Evolutionary conservation across 2,888 invertebrate species (phyloP), one percentile per base, ranked within the genome.

Genomic region (Ceratothoa steindachneri): DNA sequence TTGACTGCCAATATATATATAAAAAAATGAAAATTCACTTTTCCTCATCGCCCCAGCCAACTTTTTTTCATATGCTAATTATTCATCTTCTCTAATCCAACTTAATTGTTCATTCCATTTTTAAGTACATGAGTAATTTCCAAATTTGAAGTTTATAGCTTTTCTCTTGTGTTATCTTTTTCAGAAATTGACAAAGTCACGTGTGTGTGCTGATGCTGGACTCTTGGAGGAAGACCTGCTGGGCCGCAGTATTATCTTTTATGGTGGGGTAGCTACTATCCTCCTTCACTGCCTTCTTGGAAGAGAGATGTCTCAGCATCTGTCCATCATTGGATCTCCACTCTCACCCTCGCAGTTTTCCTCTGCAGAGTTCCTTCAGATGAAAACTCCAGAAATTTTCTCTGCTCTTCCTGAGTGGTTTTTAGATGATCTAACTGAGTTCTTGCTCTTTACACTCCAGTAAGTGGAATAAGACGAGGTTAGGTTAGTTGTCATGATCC

Each of bases 401-500:
- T 89, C 91, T 71, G 93, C 96, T 82, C 88, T 95, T 83, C 98
- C 98, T 53, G 97, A 98, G 87, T 97, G 96, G 92, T 94, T 95
- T 85, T 90, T 98, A 81, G 98, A 98, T 85, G 97, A 98, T 84
- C 91, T 97, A 81, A 95, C 97, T 12, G 97, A 98, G 85, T 95
- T 97, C 85, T 88, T 97, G 82, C 88, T 96, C 31, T 96, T 97
- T 84, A 90, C 93, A 2, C 88, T 97, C 82, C 95, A 95, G 93
- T 94, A 86, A 91, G 93, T 90, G 77, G 3, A 68, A n/a, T n/a
- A n/a, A n/a, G n/a, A n/a, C n/a, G n/a, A n/a, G n/a, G n/a, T n/a
- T 67, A 28, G 15, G n/a, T 24, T 9, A 19, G 12, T 67, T 9
- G 7, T 19, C 5, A 27, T n/a, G 24, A 22, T 30, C 4, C 28